Percentiles rank a stretch among this genome's conserved stretches.
Evolutionary conservation across 2,113 vertebrate species (phyloP).

Genomic region (Bos taurus): DNA sequence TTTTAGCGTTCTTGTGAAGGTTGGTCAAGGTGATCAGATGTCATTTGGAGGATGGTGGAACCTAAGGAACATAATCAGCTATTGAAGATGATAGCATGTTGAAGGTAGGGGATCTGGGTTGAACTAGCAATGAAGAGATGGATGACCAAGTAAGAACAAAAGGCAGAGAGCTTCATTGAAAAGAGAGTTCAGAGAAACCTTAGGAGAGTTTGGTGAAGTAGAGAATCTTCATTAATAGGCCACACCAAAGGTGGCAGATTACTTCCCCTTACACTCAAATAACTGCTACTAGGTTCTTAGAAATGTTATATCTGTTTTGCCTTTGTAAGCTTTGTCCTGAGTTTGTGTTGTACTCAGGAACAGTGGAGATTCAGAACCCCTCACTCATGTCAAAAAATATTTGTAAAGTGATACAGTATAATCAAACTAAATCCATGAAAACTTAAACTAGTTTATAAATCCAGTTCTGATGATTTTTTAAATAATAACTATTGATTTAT

Average conservation of each 20-base stretch:
- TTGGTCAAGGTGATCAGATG: not conserved
- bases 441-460: not conserved
- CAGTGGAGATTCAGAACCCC: not conserved
- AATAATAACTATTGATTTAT: not conserved
- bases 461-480: not conserved
- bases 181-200: not conserved
- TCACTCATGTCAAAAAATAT: not conserved
- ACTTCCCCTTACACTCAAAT: not conserved
- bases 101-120: not conserved
- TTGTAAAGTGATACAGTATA: not conserved
- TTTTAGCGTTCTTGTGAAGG: not conserved
- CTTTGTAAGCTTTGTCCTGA: not conserved
- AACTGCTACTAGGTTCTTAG: not conserved
- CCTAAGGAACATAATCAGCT: not conserved
- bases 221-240: not conserved
- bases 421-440: not conserved
- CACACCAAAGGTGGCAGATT: not conserved
- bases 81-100: not conserved
- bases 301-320: not conserved
- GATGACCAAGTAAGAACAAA: not conserved
- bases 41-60: not conserved
- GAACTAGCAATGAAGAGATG: not conserved
- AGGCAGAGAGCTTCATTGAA: not conserved
- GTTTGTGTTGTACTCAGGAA: not conserved
- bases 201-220: not conserved